These are phyloP conservation scores for Peromyscus maniculatus DNA, from an alignment of 2,113 vertebrate genomes.

Conservation along the genomic window DNA sequence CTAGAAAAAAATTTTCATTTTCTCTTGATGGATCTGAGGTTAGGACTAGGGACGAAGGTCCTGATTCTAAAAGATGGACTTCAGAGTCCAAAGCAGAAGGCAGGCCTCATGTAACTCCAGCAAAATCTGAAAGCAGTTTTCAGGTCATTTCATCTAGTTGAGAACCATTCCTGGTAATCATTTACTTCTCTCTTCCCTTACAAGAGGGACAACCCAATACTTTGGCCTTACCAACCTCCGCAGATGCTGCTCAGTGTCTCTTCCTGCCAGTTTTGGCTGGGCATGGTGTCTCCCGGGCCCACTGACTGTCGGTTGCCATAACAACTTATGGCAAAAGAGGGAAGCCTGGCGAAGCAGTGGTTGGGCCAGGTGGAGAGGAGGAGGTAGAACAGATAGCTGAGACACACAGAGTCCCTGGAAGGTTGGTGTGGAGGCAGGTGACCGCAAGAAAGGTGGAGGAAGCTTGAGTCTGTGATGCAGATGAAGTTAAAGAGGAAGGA, in stretches of 20 bases:
- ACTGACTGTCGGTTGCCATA: slow-evolving; percentile 80
- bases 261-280: slow-evolving; percentile 72
- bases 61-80: background rate
- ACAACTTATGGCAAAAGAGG: slow-evolving; percentile 54
- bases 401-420: slow-evolving; percentile 26
- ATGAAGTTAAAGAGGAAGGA: background rate
- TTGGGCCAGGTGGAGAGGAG: slow-evolving; percentile 79
- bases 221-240: slow-evolving; percentile 56
- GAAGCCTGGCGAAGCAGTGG: slow-evolving; percentile 70
- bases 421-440: slow-evolving; percentile 58
- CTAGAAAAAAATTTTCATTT: background rate
- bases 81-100: background rate
- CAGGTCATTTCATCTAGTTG: background rate
- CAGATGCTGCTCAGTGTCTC: slow-evolving; percentile 72
- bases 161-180: background rate
- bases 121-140: background rate
- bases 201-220: background rate
- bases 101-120: background rate
- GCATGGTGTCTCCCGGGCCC: slow-evolving; percentile 60
- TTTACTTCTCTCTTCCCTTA: slow-evolving; percentile 6
- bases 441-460: slow-evolving; percentile 22
- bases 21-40: background rate
- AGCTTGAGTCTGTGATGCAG: background rate
- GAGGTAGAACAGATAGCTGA: slow-evolving; percentile 72
- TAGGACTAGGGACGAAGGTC: background rate